Evolutionary conservation across 1,140 invertebrate species (phyloP).

Genomic region (Drosophila santomea): DNA sequence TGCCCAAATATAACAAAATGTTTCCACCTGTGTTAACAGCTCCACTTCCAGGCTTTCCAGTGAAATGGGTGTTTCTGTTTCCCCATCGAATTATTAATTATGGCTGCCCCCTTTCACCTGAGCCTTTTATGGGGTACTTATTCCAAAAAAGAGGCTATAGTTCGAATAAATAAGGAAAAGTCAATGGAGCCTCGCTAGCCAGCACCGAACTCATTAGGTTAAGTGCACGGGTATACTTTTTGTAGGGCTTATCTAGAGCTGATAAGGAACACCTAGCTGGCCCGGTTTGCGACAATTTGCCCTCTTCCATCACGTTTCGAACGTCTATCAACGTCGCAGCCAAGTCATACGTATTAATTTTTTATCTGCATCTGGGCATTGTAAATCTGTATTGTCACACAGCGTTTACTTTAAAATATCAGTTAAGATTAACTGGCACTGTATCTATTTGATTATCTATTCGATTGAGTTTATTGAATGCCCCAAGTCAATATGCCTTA

Average conservation of each 20-base stretch:
- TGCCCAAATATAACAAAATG: slow-evolving; percentile 51
- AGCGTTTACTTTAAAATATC: slow-evolving; percentile 23
- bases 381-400: slow-evolving; percentile 23
- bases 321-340: slow-evolving; percentile 31
- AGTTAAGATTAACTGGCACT: slow-evolving; percentile 8
- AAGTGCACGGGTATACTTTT: slow-evolving; percentile 13
- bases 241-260: slow-evolving; percentile 46
- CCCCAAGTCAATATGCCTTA: neutral
- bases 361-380: slow-evolving; percentile 20
- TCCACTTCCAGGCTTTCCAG: slow-evolving; percentile 56
- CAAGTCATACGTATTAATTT: slow-evolving; percentile 9
- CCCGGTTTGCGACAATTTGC: slow-evolving; percentile 41
- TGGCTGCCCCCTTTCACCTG: slow-evolving; percentile 14
- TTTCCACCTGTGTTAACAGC: slow-evolving; percentile 58
- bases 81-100: slow-evolving; percentile 56
- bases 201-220: slow-evolving; percentile 3
- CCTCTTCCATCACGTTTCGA: slow-evolving; percentile 51
- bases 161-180: slow-evolving; percentile 2
- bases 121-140: neutral
- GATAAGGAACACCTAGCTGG: slow-evolving; percentile 50
- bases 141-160: neutral
- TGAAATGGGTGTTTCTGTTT: slow-evolving; percentile 42
- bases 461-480: slow-evolving; percentile 6
- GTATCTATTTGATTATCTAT: neutral
- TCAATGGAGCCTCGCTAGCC: slow-evolving; percentile 11